A percentile compares a stretch with the other conserved stretches of the same genome.
Conservation (phyloP, 2,113 vertebrate species). For the Sciurus niger region DNA sequence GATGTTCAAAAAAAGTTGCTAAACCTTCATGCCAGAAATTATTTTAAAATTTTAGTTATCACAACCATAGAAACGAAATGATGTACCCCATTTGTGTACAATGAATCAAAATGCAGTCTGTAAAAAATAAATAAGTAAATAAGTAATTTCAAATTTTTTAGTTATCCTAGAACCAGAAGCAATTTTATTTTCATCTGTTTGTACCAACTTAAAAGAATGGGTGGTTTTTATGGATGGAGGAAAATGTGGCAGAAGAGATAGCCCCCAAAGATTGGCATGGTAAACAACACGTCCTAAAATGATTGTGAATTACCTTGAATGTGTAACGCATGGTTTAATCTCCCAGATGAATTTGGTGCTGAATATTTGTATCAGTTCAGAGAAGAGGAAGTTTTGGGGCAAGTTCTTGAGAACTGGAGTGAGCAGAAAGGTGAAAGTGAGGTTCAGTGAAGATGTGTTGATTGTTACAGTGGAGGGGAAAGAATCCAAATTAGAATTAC, state of each 20-base stretch:
- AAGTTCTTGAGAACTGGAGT: not conserved
- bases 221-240: not conserved
- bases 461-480: constrained; percentile 3
- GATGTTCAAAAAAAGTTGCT: not conserved
- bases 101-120: too few species aligned
- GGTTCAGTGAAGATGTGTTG: not conserved
- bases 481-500: not conserved
- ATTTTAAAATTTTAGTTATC: not conserved
- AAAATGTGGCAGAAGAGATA: not conserved
- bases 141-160: not conserved
- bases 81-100: too few species aligned
- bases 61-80: too few species aligned
- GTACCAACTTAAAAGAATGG: not conserved
- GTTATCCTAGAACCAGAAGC: not conserved
- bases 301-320: not conserved
- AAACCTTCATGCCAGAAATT: not conserved
- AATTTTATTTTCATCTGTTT: not conserved
- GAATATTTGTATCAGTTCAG: not conserved
- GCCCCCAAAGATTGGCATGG: not conserved
- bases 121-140: too few species aligned
- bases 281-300: not conserved
- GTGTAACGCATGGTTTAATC: not conserved
- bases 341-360: not conserved
- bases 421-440: not conserved
- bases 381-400: not conserved